Conservation (phyloP, 2,888 invertebrate genomes). For the Mycalesis mineus region DNA sequence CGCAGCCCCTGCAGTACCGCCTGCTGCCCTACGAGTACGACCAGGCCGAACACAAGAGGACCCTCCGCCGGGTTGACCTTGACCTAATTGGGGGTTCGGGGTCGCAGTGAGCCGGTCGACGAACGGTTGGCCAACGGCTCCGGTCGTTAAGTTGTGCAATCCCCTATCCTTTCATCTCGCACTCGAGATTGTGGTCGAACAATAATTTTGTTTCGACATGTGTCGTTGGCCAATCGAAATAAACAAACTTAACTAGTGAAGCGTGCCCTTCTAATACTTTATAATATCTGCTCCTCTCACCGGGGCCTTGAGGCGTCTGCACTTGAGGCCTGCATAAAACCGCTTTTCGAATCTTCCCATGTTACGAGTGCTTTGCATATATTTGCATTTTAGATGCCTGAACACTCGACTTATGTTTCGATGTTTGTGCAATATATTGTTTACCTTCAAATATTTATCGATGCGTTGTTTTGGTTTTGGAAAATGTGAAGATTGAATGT, state of each 20-base stretch:
- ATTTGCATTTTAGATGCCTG: constrained; percentile 10
- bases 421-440: not conserved
- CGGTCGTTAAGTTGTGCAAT: constrained; percentile 28
- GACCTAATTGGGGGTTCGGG: constrained; percentile 53
- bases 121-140: constrained; percentile 42
- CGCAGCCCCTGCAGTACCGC: constrained; percentile 39
- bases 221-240: constrained; percentile 30
- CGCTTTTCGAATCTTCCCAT: constrained; percentile 9
- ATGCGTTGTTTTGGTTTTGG: not conserved
- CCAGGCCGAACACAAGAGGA: constrained; percentile 33
- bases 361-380: constrained; percentile 6
- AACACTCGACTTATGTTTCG: not conserved
- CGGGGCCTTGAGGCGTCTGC: constrained; percentile 29
- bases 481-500: not conserved
- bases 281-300: constrained; percentile 28
- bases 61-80: constrained; percentile 40
- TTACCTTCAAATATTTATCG: constrained; percentile 5
- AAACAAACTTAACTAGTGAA: constrained; percentile 21
- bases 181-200: constrained; percentile 25
- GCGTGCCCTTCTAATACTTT: constrained; percentile 27
- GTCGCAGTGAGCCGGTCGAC: constrained; percentile 39
- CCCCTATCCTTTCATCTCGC: constrained; percentile 32
- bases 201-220: constrained; percentile 27
- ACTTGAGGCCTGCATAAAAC: constrained; percentile 10
- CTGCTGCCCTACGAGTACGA: constrained; percentile 38